phyloP scores from a whole-genome alignment of 2,797 vertebrate species.

The Parotocinclus haroldoi region DNA sequence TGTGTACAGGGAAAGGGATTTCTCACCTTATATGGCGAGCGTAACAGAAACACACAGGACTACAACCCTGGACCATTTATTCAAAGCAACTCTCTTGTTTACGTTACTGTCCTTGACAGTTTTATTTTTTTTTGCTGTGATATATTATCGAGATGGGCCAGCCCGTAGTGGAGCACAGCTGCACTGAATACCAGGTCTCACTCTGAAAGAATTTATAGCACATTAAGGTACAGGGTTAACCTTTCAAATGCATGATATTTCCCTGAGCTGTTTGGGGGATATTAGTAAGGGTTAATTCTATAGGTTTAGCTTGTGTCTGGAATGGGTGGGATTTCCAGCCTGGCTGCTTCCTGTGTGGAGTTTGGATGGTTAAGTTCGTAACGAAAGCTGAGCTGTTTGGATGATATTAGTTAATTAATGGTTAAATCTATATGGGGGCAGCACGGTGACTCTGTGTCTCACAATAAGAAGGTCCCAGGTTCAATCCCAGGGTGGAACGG shows the following conservation, averaged over 20 bases:
- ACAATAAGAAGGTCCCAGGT: too few species aligned
- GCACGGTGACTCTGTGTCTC: too few species aligned
- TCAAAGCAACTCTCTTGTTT: conserved; percentile 64
- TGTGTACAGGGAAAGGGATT: conserved; percentile 56
- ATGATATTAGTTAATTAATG: too few species aligned
- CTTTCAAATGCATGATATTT: not conserved
- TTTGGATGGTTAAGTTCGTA: too few species aligned
- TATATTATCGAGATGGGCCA: conserved; percentile 28
- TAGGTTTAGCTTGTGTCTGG: too few species aligned
- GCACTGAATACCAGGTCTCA: conserved; percentile 31
- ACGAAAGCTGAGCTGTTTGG: too few species aligned
- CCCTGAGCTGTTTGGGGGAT: conserved; percentile 11
- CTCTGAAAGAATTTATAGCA: conserved; percentile 31
- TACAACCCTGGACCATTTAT: conserved; percentile 63
- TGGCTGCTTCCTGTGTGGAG: too few species aligned
- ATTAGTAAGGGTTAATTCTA: not conserved
- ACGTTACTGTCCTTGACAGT: conserved; percentile 59
- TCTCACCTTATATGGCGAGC: conserved; percentile 70
- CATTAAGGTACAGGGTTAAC: conserved; percentile 36
- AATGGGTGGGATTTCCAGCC: too few species aligned
- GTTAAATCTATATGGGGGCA: too few species aligned
- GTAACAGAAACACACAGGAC: conserved; percentile 64
- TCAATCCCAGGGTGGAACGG: too few species aligned
- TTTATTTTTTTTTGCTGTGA: conserved; percentile 50
- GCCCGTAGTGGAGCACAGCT: conserved; percentile 52